These are phyloP conservation scores for Sebastolobus altivelis DNA, from an alignment of 2,797 vertebrate species.

Conservation along the genomic window DNA sequence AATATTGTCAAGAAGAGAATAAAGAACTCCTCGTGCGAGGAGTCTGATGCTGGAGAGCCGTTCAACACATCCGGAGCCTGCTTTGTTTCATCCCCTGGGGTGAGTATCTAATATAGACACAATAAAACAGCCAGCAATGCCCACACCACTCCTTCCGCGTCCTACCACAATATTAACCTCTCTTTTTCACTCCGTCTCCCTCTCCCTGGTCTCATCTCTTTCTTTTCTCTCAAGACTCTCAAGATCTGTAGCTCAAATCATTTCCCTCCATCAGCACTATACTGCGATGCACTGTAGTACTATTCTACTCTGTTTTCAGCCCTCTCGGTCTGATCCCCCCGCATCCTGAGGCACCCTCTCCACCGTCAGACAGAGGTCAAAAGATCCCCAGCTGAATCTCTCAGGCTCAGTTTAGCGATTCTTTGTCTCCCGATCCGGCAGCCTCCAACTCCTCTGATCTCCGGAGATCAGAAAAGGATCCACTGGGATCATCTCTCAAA, in stretches of 20 bases:
- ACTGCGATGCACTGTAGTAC: neutral
- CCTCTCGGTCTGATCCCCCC: conserved; percentile 29
- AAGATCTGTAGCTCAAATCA: conserved; percentile 38
- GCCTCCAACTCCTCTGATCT: conserved; percentile 66
- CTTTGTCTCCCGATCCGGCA: conserved; percentile 58
- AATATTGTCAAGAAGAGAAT: conserved; percentile 38
- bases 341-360: conserved; percentile 56
- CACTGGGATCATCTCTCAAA: conserved; percentile 73
- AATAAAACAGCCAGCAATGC: conserved; percentile 51
- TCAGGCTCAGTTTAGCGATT: conserved; percentile 44
- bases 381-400: conserved; percentile 60
- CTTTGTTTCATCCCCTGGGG: conserved; percentile 39
- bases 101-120: conserved; percentile 49
- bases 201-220: conserved; percentile 19
- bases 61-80: conserved; percentile 33
- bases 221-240: conserved; percentile 32
- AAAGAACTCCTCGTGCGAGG: conserved; percentile 33
- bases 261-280: conserved; percentile 49
- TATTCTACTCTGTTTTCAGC: conserved; percentile 19
- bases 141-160: conserved; percentile 37
- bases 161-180: conserved; percentile 38
- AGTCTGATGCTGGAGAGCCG: neutral
- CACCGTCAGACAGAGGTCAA: conserved; percentile 72
- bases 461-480: conserved; percentile 68
- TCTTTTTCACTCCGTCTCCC: conserved; percentile 22